Base-by-base conservation (phyloP, 1,140 invertebrate species). In the Ooceraea biroi region DNA sequence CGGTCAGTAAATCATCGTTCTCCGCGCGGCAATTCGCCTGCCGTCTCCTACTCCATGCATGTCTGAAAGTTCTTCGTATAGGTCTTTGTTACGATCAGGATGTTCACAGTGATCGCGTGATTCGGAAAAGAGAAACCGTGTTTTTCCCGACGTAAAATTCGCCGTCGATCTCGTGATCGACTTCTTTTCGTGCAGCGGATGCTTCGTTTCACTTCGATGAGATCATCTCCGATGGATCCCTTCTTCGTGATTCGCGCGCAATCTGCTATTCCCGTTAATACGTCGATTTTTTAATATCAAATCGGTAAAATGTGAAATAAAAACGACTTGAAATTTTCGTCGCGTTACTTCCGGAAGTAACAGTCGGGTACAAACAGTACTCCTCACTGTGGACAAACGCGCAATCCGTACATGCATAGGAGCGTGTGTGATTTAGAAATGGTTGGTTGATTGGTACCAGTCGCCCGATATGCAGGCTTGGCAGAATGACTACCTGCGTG, bases 401-500 rank as follows among this genome's bases (percentile, higher is more conserved):
- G 86, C 63, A 80, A 88, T 87, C 85, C 82, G 90, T 93, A 94
- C 93, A 94, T 94, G 92, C 92, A 94, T 93, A 94, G 91, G 92
- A 89, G 90, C 90, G 92, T 88, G 90, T 92, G 91, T 94, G 91
- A 93, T 94, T 94, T 91, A 93, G 93, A 93, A 92, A 94, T 95
- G 92, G 92, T 95, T 95, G 94, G 92, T 94, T 94, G 92, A 94
- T 94, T 94, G 92, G 93, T 94, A 95, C 90, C 96, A 98, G 98
- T 98, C 97, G 93, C 97, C 97, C 95, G 97, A 98, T 95, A 98
- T 98, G 96, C 97, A 98, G 95, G 97, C 97, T 95, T 99, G 99
- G 98, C 98, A 98, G 96, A 98, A 99, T 96, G 98, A 99, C 96
- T 99, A 99, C 96, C 97, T 99, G 93, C 96, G 98, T 92, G 99